Percentiles rank a stretch among this genome's conserved stretches.
Conservation (phyloP, 1,140 invertebrate genomes). For the Hyles vespertilio region DNA sequence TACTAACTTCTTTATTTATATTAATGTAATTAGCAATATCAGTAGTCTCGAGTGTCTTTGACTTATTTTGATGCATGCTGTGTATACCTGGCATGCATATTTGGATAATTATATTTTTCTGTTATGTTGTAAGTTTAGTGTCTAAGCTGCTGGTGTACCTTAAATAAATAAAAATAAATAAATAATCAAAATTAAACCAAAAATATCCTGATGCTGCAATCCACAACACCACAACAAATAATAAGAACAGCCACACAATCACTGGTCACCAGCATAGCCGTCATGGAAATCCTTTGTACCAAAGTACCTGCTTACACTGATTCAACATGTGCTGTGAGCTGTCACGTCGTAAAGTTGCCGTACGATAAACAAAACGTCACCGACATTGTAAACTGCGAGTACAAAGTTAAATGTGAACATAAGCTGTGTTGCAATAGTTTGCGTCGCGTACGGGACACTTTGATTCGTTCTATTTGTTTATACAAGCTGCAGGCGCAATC, state of each 20-base stretch:
- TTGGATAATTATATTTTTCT: too few relatives aligned
- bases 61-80: too few relatives aligned
- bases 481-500: neutral
- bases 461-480: constrained; percentile 18
- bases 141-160: too few relatives aligned
- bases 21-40: too few relatives aligned
- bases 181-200: too few relatives aligned
- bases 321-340: neutral
- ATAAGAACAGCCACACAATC: neutral
- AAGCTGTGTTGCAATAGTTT: constrained; percentile 14
- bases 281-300: neutral
- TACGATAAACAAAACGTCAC: constrained; percentile 12
- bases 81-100: too few relatives aligned
- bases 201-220: too few relatives aligned
- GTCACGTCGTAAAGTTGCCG: constrained; percentile 6
- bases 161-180: too few relatives aligned
- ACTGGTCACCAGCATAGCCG: neutral
- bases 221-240: too few relatives aligned
- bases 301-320: constrained; percentile 3
- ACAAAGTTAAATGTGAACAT: constrained; percentile 16
- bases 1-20: too few relatives aligned
- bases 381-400: constrained; percentile 11
- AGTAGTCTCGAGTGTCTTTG: too few relatives aligned
- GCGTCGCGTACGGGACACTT: constrained; percentile 8
- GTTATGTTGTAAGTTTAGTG: too few relatives aligned